phyloP scores from a whole-genome alignment of 2,888 invertebrate genomes.

The Euproctis similis region DNA sequence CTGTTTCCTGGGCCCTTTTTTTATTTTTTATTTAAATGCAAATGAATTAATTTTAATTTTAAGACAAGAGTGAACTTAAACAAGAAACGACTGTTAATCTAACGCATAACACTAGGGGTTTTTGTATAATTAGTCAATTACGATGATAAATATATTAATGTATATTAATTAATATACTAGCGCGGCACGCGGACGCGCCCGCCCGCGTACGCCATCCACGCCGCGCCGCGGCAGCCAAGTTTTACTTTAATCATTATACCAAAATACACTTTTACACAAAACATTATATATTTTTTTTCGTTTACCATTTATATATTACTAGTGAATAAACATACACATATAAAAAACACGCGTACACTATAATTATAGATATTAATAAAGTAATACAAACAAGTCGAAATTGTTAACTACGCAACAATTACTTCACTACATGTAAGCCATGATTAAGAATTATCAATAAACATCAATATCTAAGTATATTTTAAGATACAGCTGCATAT shows the following conservation, averaged over 20 bases:
- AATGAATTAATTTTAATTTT: conserved; percentile 50
- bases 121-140: conserved; percentile 77
- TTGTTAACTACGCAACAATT: conserved; percentile 72
- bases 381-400: conserved; percentile 74
- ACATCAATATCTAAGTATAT: conserved; percentile 59
- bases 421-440: conserved; percentile 74
- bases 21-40: conserved; percentile 64
- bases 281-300: too few relatives aligned
- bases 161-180: conserved; percentile 25
- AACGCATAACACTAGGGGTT: conserved; percentile 65
- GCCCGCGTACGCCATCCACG: conserved; percentile 22
- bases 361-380: too few relatives aligned
- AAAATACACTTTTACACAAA: conserved; percentile 73
- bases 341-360: conserved; percentile 75
- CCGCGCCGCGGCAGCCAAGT: conserved; percentile 29
- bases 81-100: conserved; percentile 54
- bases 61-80: conserved; percentile 61
- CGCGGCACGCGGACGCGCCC: conserved; percentile 25
- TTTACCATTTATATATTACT: conserved; percentile 60
- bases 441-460: conserved; percentile 68
- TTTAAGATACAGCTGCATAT: conserved; percentile 64
- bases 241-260: conserved; percentile 54
- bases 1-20: conserved; percentile 35
- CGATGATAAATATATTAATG: conserved; percentile 70
- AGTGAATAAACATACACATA: conserved; percentile 76